Conservation (phyloP, 2,797 vertebrate species). For the Psittacula echo region DNA sequence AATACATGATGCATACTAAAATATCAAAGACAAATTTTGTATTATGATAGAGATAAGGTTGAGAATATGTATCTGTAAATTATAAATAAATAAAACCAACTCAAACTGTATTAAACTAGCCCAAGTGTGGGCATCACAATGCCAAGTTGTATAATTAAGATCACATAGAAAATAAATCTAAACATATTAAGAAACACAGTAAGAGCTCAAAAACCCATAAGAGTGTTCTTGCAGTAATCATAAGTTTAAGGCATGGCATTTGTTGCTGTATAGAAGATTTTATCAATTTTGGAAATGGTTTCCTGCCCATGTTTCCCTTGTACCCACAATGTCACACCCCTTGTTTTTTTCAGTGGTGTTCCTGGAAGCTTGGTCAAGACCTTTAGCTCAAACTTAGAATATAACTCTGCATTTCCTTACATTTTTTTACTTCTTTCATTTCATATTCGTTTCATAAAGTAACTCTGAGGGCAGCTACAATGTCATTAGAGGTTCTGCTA, state of each 20-base stretch:
- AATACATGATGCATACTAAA: not conserved
- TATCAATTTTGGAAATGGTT: not conserved
- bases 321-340: not conserved
- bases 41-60: not conserved
- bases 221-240: not conserved
- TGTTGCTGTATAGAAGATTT: not conserved
- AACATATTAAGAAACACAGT: not conserved
- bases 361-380: not conserved
- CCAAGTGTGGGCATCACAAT: not conserved
- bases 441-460: not conserved
- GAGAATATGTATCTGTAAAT: not conserved
- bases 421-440: not conserved
- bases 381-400: not conserved
- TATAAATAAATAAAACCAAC: not conserved
- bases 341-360: not conserved
- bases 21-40: not conserved
- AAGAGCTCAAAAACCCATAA: not conserved
- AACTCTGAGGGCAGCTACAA: not conserved
- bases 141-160: not conserved
- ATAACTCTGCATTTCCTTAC: not conserved
- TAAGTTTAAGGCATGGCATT: not conserved
- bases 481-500: not conserved
- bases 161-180: not conserved
- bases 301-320: not conserved
- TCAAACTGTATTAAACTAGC: not conserved